Base-by-base conservation (phyloP, 2,888 invertebrate species). In the Hybos culiciformis region DNA sequence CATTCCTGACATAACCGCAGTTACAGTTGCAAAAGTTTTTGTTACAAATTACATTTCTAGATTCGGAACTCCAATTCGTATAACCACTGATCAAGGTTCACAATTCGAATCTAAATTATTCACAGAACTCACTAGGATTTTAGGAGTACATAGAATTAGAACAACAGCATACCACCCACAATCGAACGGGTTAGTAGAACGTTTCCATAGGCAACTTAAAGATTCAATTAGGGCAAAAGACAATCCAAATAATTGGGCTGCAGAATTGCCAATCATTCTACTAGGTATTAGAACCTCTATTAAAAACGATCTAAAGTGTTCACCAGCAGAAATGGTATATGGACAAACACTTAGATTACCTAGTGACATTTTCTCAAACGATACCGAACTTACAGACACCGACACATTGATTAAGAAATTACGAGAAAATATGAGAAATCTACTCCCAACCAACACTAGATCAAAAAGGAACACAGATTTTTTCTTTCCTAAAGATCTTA, bases 171-270 rank as follows among this genome's bases (percentile, higher is more conserved):
- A 46, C 26, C 43, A 43, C 14, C 43, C 41, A 3, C 43, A 46
- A 31, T 40, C 38, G 12, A 43, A 46, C 19, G 41, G 46, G n/a
- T 32, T 32, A 15, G 23, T 37, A 4, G 37, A 37, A 37, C 20
- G 23, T 4, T 21, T 37, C n/a, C 37, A 23, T 14, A 21, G 37
- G 3, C 37, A 37, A n/a, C 23, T 23, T 5, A 37, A 37, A 12
- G 21, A n/a, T n/a, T 12, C 32, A 64, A 65, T 52, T 23, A 20
- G 9, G 24, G 65, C 15, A 31, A 23, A 19, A 20, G 15, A n/a
- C 21, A 42, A 32, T 19, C 20, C 14, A 12, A 3, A 5, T 23
- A 37, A 34, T 33, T 45, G 21, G 34, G 33, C 24, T 26, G 33
- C 37, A 24, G 33, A 46, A 32, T 40, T 41, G 37, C 41, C 33